Base-by-base conservation (phyloP, 2,113 vertebrate genomes). In the Channa maculata region DNA sequence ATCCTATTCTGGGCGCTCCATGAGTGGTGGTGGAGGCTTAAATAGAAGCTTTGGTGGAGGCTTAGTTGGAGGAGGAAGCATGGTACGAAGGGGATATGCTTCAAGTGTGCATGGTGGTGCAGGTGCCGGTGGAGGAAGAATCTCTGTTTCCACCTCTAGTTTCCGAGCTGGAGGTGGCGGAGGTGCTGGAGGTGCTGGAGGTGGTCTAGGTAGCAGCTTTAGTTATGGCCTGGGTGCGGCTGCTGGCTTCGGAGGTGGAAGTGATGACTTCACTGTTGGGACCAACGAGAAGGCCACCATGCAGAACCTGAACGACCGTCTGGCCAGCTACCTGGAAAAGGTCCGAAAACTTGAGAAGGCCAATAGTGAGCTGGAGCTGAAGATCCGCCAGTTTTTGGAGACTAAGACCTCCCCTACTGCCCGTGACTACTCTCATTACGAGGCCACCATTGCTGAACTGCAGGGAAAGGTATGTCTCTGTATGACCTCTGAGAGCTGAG, bases 271-370 rank as follows among this genome's bases (percentile, higher is more conserved):
- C 0, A 91, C 75, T 39, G 53, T 95, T 5, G 13, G 75, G 0
- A 14, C 61, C 83, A 98, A 95, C 0, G 96, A 98, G 83, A 99
- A 99, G 91, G 6, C 93, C 86, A 98, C 97, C 80, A 97, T 99
- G 97, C 96, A 97, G 88, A 94, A 97, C 86, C 94, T 98, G 68
- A 99, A 99, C 0, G 95, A 98, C 34, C 97, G 97, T 5, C 94
- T 99, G 92, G 93, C 94, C 36, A 69, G 41, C n/a, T 99, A 98
- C 92, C 75, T 99, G 92, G 94, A 96, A 0, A 96, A 96, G 87
- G 97, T 99, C 58, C 94, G 79, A 34, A 80, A 50, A 50, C 87
- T 98, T 75, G 97, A 98, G 89, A 88, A 84, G 0, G 96, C 95
- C 46, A 99, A 98, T 0, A 4, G 59, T 0, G 94, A 96, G 0